Conservation (phyloP, 2,888 invertebrate species). For the Ommatoiulus sabulosus region DNA sequence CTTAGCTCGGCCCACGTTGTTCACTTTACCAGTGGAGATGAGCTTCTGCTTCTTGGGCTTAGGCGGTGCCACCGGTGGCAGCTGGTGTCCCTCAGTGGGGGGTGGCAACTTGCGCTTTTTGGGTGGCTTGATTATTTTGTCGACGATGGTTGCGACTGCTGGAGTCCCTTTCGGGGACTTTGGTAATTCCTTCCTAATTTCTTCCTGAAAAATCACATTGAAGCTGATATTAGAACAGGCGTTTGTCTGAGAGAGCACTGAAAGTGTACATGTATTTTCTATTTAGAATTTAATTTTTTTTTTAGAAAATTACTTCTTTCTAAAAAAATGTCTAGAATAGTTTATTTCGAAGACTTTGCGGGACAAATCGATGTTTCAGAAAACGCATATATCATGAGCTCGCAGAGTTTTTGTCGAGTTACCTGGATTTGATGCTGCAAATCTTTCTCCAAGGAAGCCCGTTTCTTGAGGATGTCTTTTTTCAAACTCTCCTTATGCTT, state of each 20-base stretch:
- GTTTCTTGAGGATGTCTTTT: constrained; percentile 91
- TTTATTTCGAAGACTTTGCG: not conserved
- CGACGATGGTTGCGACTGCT: not conserved
- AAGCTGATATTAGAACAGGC: not conserved
- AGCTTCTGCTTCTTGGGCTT: constrained; percentile 60
- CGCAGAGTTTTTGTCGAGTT: not conserved
- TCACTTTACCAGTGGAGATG: constrained; percentile 59
- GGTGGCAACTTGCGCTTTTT: constrained; percentile 61
- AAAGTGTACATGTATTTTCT: no score
- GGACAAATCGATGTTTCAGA: no score
- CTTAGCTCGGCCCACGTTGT: constrained; percentile 52
- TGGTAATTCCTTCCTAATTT: constrained; percentile 60
- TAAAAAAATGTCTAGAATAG: no score
- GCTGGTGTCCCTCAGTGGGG: constrained; percentile 60
- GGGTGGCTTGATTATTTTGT: constrained; percentile 55
- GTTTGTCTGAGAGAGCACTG: not conserved
- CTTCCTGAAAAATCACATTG: constrained; percentile 59
- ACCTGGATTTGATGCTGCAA: constrained; percentile 89
- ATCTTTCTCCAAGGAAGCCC: constrained; percentile 88
- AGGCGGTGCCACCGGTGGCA: constrained; percentile 55
- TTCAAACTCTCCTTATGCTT: constrained; percentile 92
- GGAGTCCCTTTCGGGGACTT: constrained; percentile 47
- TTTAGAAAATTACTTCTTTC: no score
- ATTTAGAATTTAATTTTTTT: no score
- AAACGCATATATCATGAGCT: no score